Percentiles rank a stretch among this genome's conserved stretches.
These are phyloP conservation scores for Drosophila austrosaltans DNA, from an alignment of 2,888 invertebrate genomes.

Conservation along the genomic window DNA sequence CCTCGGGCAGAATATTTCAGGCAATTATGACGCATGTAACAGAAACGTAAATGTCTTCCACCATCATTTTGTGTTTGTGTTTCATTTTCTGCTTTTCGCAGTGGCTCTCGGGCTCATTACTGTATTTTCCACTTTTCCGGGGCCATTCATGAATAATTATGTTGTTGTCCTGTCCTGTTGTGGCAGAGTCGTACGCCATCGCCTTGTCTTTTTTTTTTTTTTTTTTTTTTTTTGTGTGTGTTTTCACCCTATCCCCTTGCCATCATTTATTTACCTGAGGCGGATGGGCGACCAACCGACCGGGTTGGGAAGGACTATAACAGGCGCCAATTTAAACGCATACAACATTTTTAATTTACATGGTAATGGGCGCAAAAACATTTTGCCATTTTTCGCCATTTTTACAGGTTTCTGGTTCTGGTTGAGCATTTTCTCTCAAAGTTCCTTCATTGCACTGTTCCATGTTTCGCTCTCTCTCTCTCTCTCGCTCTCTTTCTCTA, in stretches of 20 bases:
- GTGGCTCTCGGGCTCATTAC: slow-evolving; percentile 59
- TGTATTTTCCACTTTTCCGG: slow-evolving; percentile 64
- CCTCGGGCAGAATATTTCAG: slow-evolving; percentile 32
- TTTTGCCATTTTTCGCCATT: slow-evolving; percentile 40
- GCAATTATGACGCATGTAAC: slow-evolving; percentile 52
- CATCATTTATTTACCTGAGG: slow-evolving; percentile 11
- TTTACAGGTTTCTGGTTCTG: not conserved
- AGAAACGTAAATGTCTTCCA: slow-evolving; percentile 15
- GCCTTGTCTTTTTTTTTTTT: slow-evolving; percentile 5
- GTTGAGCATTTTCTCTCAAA: not conserved
- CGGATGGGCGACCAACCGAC: not conserved
- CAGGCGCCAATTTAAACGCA: slow-evolving; percentile 62
- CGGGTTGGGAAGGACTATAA: slow-evolving; percentile 1
- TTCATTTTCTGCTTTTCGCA: slow-evolving; percentile 16
- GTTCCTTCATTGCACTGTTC: not conserved
- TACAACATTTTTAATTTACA: slow-evolving; percentile 68
- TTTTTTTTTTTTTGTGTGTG: not conserved
- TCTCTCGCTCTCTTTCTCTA: not conserved
- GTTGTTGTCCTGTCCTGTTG: slow-evolving; percentile 59
- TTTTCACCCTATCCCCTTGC: not conserved
- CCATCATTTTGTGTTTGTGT: slow-evolving; percentile 18
- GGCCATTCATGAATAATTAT: slow-evolving; percentile 70
- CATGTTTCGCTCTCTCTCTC: not conserved
- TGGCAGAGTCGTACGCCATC: slow-evolving; percentile 33
- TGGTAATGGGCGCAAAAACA: slow-evolving; percentile 62